Evolutionary conservation across 2,888 invertebrate genomes (phyloP).

Genomic region (Aporophyla nigra): DNA sequence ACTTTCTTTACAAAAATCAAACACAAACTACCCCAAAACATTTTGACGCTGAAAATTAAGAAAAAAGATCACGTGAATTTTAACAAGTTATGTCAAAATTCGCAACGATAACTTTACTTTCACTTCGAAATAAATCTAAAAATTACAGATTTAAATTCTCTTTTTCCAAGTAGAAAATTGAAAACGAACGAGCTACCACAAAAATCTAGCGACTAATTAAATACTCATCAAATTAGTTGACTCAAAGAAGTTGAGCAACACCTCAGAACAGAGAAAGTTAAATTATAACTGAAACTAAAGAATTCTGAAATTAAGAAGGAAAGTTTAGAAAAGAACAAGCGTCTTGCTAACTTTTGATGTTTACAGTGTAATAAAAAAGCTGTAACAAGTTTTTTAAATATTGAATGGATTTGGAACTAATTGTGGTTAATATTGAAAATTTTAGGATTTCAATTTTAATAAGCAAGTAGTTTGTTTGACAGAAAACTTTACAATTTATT

Average conservation of each 20-base stretch:
- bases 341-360: constrained; percentile 27
- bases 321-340: constrained; percentile 38
- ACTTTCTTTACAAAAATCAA: background rate
- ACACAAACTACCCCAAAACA: background rate
- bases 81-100: constrained; percentile 9
- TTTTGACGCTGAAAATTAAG: constrained; percentile 20
- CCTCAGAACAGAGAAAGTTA: constrained; percentile 33
- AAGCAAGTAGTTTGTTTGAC: constrained; percentile 15
- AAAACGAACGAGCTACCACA: constrained; percentile 9
- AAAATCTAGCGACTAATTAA: constrained; percentile 29
- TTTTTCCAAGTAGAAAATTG: constrained; percentile 10
- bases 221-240: constrained; percentile 39
- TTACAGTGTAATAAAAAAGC: constrained; percentile 28
- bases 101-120: background rate
- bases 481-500: background rate
- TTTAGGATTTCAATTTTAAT: constrained; percentile 18
- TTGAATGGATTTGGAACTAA: constrained; percentile 23
- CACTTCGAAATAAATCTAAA: constrained; percentile 27
- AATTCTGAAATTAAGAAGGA: constrained; percentile 40
- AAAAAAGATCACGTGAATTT: constrained; percentile 33
- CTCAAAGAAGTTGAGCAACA: constrained; percentile 26
- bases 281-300: constrained; percentile 18
- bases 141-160: background rate
- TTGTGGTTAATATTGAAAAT: constrained; percentile 5
- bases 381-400: constrained; percentile 3